A percentile compares a stretch with the other conserved stretches of the same genome.
Conservation (phyloP, 2,113 vertebrate genomes). For the Syngnathus floridae region DNA sequence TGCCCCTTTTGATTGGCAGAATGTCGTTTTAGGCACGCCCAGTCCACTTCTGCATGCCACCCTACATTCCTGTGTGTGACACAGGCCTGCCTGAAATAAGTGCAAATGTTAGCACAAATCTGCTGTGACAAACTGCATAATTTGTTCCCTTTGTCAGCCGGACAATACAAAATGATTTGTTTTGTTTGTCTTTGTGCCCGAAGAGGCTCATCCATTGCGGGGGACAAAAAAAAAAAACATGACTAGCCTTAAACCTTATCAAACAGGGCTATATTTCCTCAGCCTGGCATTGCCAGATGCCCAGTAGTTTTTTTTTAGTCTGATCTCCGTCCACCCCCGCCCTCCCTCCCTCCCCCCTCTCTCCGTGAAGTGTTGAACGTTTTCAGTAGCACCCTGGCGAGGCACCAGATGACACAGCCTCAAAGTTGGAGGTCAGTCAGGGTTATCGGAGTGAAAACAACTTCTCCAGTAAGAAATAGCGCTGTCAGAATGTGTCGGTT, state of each 20-base stretch:
- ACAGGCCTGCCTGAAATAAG: neutral
- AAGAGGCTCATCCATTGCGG: neutral
- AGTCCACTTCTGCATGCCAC: conserved; percentile 1
- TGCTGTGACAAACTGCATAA: conserved; percentile 27
- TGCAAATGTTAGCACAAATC: conserved; percentile 8
- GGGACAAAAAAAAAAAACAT: neutral
- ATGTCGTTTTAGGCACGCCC: conserved; percentile 15
- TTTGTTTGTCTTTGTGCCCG: conserved; percentile 18
- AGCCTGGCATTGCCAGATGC: conserved; percentile 15
- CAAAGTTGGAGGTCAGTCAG: conserved; percentile 45
- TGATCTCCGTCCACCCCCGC: conserved; percentile 32
- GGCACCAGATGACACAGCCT: conserved; percentile 40
- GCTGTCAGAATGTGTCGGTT: neutral
- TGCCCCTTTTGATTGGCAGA: neutral
- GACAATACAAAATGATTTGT: conserved; percentile 33
- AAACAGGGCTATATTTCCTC: neutral
- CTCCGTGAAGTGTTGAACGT: conserved; percentile 33
- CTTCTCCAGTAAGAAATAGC: conserved; percentile 11
- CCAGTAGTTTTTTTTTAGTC: conserved; percentile 13
- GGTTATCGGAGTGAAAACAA: conserved; percentile 32
- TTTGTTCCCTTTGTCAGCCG: conserved; percentile 29
- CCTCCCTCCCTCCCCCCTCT: conserved; percentile 25
- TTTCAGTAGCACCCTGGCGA: conserved; percentile 35
- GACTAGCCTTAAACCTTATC: neutral
- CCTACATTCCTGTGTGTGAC: neutral